phyloP scores from a whole-genome alignment of 2,888 invertebrate genomes.

The Adelognathus sp. region DNA sequence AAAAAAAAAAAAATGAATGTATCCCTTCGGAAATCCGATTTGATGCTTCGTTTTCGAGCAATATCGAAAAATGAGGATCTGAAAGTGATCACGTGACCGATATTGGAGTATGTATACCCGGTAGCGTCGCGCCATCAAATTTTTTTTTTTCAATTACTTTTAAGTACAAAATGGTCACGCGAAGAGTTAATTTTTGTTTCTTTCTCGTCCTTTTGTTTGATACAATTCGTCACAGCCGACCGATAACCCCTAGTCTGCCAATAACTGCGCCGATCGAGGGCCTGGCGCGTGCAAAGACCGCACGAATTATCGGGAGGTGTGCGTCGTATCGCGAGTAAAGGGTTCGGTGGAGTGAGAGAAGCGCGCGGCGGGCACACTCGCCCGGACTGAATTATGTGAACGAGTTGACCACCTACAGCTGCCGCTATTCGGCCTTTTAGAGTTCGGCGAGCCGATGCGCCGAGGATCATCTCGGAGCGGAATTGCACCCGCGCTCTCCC shows the following conservation, averaged over 20 bases:
- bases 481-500: conserved; percentile 55
- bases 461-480: conserved; percentile 34
- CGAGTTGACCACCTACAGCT: conserved; percentile 59
- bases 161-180: too few relatives aligned
- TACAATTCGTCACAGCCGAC: not conserved
- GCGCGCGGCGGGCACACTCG: conserved; percentile 22
- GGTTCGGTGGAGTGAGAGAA: conserved; percentile 2
- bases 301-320: conserved; percentile 36
- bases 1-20: too few relatives aligned
- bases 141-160: too few relatives aligned
- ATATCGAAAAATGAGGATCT: too few relatives aligned
- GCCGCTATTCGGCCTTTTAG: conserved; percentile 29
- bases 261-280: not conserved
- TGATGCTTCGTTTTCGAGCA: too few relatives aligned
- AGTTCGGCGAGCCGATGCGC: conserved; percentile 11
- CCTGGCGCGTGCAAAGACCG: conserved; percentile 36
- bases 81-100: too few relatives aligned
- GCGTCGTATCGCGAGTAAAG: not conserved
- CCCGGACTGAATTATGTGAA: conserved; percentile 48
- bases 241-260: not conserved
- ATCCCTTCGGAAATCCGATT: too few relatives aligned
- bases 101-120: too few relatives aligned
- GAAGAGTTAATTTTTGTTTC: too few relatives aligned
- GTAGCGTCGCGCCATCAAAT: too few relatives aligned
- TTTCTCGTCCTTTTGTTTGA: not conserved